Conservation (phyloP, 2,113 vertebrate genomes). For the Podocnemis expansa region DNA sequence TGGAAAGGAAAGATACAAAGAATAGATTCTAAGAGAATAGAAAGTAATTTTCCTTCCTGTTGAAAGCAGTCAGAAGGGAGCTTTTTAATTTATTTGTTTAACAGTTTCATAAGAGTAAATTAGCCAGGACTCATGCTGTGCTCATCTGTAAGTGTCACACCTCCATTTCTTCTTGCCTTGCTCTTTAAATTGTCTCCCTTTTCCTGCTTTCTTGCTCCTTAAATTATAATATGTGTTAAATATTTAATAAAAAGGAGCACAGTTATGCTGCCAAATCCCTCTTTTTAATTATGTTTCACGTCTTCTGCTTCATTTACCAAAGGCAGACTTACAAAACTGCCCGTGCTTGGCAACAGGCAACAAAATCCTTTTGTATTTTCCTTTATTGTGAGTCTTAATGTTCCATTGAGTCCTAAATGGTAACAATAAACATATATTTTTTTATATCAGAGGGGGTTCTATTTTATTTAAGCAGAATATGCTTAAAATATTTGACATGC, state of each 20-base stretch:
- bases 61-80: neutral
- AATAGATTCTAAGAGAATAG: neutral
- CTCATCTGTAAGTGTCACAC: neutral
- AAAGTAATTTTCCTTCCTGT: neutral
- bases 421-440: slow-evolving; percentile 47
- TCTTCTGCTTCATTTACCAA: slow-evolving; percentile 21
- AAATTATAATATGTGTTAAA: neutral
- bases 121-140: neutral
- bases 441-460: slow-evolving; percentile 21
- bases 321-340: neutral
- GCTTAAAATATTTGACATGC: slow-evolving; percentile 64
- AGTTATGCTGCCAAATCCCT: neutral
- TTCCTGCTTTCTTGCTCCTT: neutral
- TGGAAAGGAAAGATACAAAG: neutral
- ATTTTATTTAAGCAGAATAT: slow-evolving; percentile 47
- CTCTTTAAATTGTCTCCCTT: slow-evolving; percentile 3
- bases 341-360: neutral
- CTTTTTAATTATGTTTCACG: neutral
- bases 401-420: slow-evolving; percentile 35
- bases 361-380: neutral
- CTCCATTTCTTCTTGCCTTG: neutral
- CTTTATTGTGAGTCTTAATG: neutral
- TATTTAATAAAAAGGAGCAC: slow-evolving; percentile 6
- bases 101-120: slow-evolving; percentile 13
- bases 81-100: slow-evolving; percentile 42